Percentiles rank a stretch among this genome's conserved stretches.
phyloP scores from a whole-genome alignment of 2,797 vertebrate species.

The Balearica regulorum region DNA sequence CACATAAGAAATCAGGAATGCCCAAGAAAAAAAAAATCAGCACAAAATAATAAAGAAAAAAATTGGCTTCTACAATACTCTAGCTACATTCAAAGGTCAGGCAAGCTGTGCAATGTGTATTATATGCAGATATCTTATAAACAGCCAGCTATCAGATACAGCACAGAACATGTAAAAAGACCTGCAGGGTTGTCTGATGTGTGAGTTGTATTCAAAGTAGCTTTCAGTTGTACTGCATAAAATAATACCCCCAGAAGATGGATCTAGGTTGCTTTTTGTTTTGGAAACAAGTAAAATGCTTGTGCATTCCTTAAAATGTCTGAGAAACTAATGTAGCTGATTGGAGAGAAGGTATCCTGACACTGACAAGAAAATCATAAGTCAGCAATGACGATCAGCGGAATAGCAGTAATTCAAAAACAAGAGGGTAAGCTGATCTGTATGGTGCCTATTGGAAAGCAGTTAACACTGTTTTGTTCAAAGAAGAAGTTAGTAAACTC shows the following conservation, averaged over 20 bases:
- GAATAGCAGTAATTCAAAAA: not conserved
- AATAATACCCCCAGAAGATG: not conserved
- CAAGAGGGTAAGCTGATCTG: not conserved
- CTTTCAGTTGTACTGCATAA: not conserved
- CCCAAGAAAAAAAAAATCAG: too few relatives aligned
- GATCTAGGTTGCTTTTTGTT: not conserved
- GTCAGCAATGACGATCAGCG: not conserved
- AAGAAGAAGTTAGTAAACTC: not conserved
- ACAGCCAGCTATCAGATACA: not conserved
- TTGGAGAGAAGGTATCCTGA: not conserved
- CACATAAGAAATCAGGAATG: not conserved
- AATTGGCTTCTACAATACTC: not conserved
- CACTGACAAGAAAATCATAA: not conserved
- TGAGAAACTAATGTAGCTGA: not conserved
- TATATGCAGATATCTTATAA: not conserved
- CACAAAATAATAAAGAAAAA: not conserved
- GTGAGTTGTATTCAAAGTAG: not conserved
- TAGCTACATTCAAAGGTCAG: not conserved
- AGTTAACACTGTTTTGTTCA: not conserved
- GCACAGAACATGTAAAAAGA: not conserved
- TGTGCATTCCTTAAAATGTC: not conserved
- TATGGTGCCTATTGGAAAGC: not conserved
- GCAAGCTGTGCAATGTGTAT: not conserved
- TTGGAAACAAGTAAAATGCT: not conserved
- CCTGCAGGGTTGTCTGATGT: not conserved